Conservation (phyloP, 92 coral and sea anemone genomes). For the Umimayanthus kanabou region DNA sequence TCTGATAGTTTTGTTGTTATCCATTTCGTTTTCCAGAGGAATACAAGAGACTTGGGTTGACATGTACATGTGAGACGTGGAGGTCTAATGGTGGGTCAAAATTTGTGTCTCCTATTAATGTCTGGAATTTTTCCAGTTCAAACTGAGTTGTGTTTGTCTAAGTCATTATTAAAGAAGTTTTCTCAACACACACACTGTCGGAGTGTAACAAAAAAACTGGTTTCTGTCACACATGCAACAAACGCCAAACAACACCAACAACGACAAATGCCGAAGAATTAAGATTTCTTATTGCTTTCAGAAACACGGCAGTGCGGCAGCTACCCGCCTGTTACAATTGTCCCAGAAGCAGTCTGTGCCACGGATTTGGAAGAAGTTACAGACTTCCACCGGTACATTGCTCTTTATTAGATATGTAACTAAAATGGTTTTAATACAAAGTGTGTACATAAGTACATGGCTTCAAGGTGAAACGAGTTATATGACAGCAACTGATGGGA, state of each 20-base stretch:
- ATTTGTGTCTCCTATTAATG: background rate
- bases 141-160: no score
- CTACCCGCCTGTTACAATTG: constrained; percentile 72
- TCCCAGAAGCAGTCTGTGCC: constrained; percentile 68
- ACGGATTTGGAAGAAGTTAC: constrained; percentile 59
- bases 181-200: background rate
- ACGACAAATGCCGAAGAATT: background rate
- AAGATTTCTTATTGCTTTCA: background rate
- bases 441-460: no score
- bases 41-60: constrained; percentile 22
- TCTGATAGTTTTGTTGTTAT: no score
- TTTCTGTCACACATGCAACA: background rate
- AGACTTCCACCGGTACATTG: constrained; percentile 74
- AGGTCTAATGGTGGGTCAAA: constrained; percentile 14
- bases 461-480: no score
- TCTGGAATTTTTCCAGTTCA: background rate
- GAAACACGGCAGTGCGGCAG: constrained; percentile 16
- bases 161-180: no score
- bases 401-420: background rate
- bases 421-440: background rate
- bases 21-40: background rate
- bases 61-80: constrained; percentile 7
- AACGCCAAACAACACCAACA: no score
- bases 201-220: background rate
- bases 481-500: no score